Evolutionary conservation across 2,888 invertebrate genomes (phyloP).

Genomic region (Flabesymbios commensalis): DNA sequence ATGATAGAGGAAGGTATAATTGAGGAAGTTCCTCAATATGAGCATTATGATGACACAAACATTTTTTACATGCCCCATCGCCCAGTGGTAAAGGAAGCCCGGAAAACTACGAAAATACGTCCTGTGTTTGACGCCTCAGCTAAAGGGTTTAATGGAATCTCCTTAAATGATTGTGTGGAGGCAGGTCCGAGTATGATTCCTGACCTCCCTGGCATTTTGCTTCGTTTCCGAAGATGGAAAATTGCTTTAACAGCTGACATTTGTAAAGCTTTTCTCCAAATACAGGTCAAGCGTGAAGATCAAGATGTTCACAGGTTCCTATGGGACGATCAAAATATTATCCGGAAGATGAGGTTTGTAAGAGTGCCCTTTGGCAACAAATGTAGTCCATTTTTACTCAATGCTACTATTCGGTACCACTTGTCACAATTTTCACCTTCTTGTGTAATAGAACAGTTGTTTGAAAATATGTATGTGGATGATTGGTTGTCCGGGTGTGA

Average conservation of each 20-base stretch:
- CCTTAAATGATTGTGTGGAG: constrained; percentile 27
- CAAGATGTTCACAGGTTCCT: constrained; percentile 12
- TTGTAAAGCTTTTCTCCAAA: constrained; percentile 12
- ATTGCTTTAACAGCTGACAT: constrained; percentile 29
- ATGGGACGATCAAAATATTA: constrained; percentile 10
- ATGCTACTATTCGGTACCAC: too few relatives aligned
- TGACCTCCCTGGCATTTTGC: constrained; percentile 27
- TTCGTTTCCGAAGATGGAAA: constrained; percentile 7
- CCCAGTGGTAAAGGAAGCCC: too few relatives aligned
- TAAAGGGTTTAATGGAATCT: not conserved
- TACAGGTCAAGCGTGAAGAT: not conserved
- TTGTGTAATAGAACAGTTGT: constrained; percentile 25
- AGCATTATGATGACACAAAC: too few relatives aligned
- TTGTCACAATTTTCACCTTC: too few relatives aligned
- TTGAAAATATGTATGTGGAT: constrained; percentile 36
- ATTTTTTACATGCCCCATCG: too few relatives aligned
- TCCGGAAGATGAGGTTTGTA: too few relatives aligned
- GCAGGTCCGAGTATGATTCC: constrained; percentile 36
- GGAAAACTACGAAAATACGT: constrained; percentile 19
- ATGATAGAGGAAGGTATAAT: too few relatives aligned
- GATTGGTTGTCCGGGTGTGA: too few relatives aligned
- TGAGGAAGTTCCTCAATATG: too few relatives aligned
- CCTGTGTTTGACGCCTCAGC: constrained; percentile 18
- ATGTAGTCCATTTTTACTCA: constrained; percentile 33
- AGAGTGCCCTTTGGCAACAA: constrained; percentile 33